A percentile compares a stretch with the other conserved stretches of the same genome.
Evolutionary conservation across 2,888 invertebrate genomes (phyloP).

Genomic region (Melangyna quadrimaculata): DNA sequence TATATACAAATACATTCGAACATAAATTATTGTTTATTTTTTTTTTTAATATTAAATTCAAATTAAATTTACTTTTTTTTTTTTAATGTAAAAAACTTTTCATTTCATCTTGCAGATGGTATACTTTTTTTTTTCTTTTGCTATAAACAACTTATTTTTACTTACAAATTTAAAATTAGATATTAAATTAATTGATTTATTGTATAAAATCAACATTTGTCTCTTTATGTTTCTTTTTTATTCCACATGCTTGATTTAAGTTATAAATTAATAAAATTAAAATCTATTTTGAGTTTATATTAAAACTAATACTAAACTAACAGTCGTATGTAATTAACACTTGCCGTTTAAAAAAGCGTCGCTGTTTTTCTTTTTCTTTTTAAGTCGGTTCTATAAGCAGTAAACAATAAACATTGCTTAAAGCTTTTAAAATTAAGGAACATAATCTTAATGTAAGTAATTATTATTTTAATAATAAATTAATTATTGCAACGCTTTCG

Average conservation of each 20-base stretch:
- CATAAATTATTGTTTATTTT: conserved; percentile 48
- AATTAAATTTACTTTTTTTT: conserved; percentile 3
- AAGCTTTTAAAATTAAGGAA: background rate
- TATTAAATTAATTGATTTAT: conserved; percentile 13
- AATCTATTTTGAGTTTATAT: conserved; percentile 22
- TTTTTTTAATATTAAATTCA: conserved; percentile 29
- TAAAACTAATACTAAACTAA: conserved; percentile 21
- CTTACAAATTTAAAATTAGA: conserved; percentile 16
- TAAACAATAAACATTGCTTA: background rate
- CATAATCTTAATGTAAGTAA: conserved; percentile 3
- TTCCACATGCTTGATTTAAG: conserved; percentile 4
- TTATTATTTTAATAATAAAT: background rate
- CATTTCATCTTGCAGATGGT: conserved; percentile 30
- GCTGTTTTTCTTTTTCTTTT: background rate
- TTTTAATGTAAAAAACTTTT: conserved; percentile 32
- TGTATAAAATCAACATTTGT: conserved; percentile 14
- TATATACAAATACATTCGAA: conserved; percentile 15
- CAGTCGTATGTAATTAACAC: conserved; percentile 17
- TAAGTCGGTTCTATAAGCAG: background rate
- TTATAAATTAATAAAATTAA: background rate
- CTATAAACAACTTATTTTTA: conserved; percentile 18
- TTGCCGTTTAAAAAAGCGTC: conserved; percentile 56
- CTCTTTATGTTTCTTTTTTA: conserved; percentile 20
- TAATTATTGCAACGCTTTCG: conserved; percentile 16
- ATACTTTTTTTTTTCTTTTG: conserved; percentile 1